Base-by-base conservation (phyloP, 1,140 invertebrate species). In the Cylas formicarius region DNA sequence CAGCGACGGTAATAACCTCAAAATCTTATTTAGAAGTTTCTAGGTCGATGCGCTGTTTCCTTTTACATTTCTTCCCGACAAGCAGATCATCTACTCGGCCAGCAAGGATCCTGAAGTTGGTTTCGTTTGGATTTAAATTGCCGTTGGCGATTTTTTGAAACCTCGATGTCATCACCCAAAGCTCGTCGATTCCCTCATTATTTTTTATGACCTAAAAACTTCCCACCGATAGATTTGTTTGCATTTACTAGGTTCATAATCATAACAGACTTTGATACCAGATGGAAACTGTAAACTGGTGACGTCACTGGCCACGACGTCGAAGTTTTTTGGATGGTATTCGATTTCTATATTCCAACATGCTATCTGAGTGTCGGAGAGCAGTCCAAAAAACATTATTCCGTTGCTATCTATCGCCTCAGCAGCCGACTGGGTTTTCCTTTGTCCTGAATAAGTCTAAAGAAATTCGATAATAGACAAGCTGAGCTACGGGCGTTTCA, bases 61-160 rank as follows among this genome's bases (percentile, higher is more conserved):
- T n/a, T n/a, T n/a, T n/a, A n/a, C n/a, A n/a, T n/a, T n/a, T n/a
- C n/a, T n/a, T n/a, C n/a, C n/a, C n/a, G n/a, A n/a, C n/a, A n/a
- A n/a, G n/a, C 31, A 32, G 3, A 6, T 10, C 10, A 13, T 13
- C 31, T 17, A 32, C 31, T 32, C 0, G 1, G 19, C 10, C 31
- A 10, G 10, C 19, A 8, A 38, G 67, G 31, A 87, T 78, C 53
- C 82, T 72, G 52, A 78, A 86, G 58, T 86, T 83, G 0, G 75
- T 63, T 52, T 73, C 74, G 17, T 71, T 66, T 2, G 66, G 44
- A 33, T 59, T 70, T 6, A 82, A 44, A 0, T 67, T 66, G 2
- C 71, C 75, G 1, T 66, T 74, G 62, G 80, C 75, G 1, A 76
- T 71, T 62, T 74, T 78, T 62, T 82, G 78, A 52, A 82, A 82